Base-by-base conservation (phyloP, 2,888 invertebrate genomes). In the Cosmia trapezina region DNA sequence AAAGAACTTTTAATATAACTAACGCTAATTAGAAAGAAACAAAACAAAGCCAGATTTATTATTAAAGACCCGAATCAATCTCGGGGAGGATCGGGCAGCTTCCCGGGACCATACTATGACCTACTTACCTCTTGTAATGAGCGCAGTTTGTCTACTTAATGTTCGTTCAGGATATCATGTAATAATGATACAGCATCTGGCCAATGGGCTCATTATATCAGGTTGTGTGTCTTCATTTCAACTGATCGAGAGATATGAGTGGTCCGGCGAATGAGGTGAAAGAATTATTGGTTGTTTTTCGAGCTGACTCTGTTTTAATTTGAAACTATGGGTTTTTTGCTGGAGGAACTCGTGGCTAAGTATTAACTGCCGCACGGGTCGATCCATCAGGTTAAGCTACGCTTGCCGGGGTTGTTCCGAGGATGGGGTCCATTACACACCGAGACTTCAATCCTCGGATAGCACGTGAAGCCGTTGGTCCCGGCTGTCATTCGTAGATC, bases 111-210 rank as follows among this genome's bases (percentile, higher is more conserved):
- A 77, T 54, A 59, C 70, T 70, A 80, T 80, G 81, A 79, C 80
- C 87, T 86, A 87, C 85, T 89, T 88, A 86, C 88, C 79, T 83
- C 81, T 83, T 73, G 86, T 94, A 94, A 95, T 95, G 94, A 94
- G 92, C 84, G 85, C 91, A 91, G 92, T 94, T 93, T 93, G 92
- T 94, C 93, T 90, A 87, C 84, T 91, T 94, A 94, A 94, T 94
- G 95, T 93, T 87, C 90, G 89, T 90, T 85, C 87, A 89, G 93
- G 93, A 93, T 94, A 94, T 88, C 91, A 91, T 91, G 91, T 93
- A 93, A 94, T 93, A 83, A 94, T 94, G 93, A 94, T 93, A 93
- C 94, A 94, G 93, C 91, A 92, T 90, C 90, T 80, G 88, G 88
- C 87, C 90, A 90, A 91, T 91, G 84, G 89, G 89, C 89, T 92